Percentiles rank a stretch among this genome's conserved stretches.
These are phyloP conservation scores for Bombus difficillimus DNA, from an alignment of 1,140 invertebrate genomes.

Conservation along the genomic window DNA sequence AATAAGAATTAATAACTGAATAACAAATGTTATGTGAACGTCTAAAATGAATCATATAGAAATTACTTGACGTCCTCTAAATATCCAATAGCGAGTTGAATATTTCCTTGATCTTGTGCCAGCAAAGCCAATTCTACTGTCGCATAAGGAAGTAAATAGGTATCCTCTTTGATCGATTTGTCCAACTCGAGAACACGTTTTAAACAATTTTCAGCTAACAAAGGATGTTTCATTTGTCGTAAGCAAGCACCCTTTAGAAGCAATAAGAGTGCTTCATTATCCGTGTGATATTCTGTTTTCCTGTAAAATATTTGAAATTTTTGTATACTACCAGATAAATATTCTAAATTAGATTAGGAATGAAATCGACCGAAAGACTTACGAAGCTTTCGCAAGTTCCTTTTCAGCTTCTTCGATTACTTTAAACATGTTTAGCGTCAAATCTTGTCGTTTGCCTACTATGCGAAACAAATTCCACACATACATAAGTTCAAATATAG, in stretches of 20 bases:
- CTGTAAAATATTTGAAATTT: conserved; percentile 59
- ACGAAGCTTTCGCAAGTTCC: conserved; percentile 74
- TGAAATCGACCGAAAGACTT: conserved; percentile 50
- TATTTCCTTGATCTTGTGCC: conserved; percentile 87
- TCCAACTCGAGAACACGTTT: conserved; percentile 87
- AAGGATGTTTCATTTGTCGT: conserved; percentile 87
- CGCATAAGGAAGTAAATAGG: conserved; percentile 93
- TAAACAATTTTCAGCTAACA: conserved; percentile 91
- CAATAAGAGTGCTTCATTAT: conserved; percentile 91
- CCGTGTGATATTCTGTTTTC: conserved; percentile 86
- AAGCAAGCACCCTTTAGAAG: conserved; percentile 93
- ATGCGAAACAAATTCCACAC: conserved; percentile 97
- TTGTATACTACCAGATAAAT: not conserved
- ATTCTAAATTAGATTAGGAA: not conserved
- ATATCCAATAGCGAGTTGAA: conserved; percentile 87
- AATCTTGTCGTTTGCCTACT: conserved; percentile 87
- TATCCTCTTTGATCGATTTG: conserved; percentile 91
- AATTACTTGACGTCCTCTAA: conserved; percentile 93
- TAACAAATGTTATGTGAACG: not conserved
- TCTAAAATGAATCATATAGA: not conserved
- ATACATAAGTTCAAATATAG: conserved; percentile 94
- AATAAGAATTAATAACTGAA: not conserved
- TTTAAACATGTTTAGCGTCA: conserved; percentile 88
- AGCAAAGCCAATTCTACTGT: conserved; percentile 93
- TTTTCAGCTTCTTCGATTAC: conserved; percentile 87